These are phyloP conservation scores for Paracanthobrama guichenoti DNA, from an alignment of 2,113 vertebrate genomes.

Conservation along the genomic window DNA sequence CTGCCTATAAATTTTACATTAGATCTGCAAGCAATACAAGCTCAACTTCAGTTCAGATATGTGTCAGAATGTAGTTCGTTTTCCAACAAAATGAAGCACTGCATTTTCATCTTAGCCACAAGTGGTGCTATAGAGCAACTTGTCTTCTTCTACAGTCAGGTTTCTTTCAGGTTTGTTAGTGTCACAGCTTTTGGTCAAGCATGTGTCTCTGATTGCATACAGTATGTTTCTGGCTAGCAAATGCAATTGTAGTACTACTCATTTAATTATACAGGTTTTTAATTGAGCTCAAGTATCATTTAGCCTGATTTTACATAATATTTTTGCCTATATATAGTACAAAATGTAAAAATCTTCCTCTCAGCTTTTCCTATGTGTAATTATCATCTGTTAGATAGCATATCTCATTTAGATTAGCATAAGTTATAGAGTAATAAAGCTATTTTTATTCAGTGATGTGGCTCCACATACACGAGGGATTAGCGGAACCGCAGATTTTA, in stretches of 20 bases:
- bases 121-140: neutral
- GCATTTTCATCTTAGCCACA: neutral
- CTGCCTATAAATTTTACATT: too few relatives aligned
- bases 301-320: neutral
- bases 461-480: constrained; percentile 2
- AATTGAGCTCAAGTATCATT: neutral
- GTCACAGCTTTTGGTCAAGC: neutral
- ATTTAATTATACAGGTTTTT: neutral
- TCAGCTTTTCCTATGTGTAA: neutral
- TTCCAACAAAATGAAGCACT: neutral
- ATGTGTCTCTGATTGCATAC: neutral
- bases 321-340: constrained; percentile 1
- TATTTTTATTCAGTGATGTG: constrained; percentile 28
- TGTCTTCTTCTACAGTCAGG: neutral
- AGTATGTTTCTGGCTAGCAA: neutral
- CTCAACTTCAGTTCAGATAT: too few relatives aligned
- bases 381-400: constrained; percentile 17
- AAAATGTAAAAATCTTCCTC: constrained; percentile 2
- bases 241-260: neutral
- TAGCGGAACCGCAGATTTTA: constrained; percentile 20
- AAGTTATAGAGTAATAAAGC: constrained; percentile 13
- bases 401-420: constrained; percentile 28
- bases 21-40: too few relatives aligned
- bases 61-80: neutral
- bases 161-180: neutral